Base-by-base conservation (phyloP, 2,888 invertebrate species). In the Syrista parreyssii region DNA sequence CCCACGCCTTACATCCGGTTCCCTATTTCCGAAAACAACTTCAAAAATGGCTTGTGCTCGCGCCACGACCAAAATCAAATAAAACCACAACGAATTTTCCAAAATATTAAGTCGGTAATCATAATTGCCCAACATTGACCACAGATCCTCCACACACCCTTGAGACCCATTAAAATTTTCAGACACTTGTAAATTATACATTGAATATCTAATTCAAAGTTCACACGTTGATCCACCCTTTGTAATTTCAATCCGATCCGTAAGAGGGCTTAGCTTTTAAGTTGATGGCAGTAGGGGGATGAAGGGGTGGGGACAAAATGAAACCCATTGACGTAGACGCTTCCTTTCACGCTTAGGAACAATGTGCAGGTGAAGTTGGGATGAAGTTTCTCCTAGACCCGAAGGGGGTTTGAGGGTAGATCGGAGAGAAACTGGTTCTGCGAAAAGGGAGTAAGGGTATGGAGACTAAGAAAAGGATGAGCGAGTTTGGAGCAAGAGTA, bases 321-420 rank as follows among this genome's bases (percentile, higher is more conserved):
- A 69, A 74, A 33, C 31, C 12, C 71, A 71, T 12, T 15, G n/a
- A 23, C 74, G 71, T 30, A 68, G 73, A 31, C 73, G 33, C 33
- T 73, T 31, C 68, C 73, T 35, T 76, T 73, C 71, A 68, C 12
- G 68, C 73, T 78, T 15, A 11, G 32, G 76, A 78, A 76, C 78
- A 78, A 78, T 78, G 85, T 84, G 82, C 82, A 83, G 80, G 79
- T 81, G 77, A 87, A 88, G 84, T 88, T 86, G 78, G 80, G 35
- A 80, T 74, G 79, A 89, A 89, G 86, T 90, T 89, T 84, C 79
- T 71, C 82, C 83, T 81, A 80, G 76, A 68, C 75, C 71, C 71
- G 71, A 55, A 76, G 68, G 77, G 76, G 76, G 68, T 69, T 68
- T 75, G 79, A 73, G 75, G 68, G 55, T 74, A 73, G 73, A 68